Evolutionary conservation across 2,797 vertebrate species (phyloP), one percentile per base, ranked within the genome.

Genomic region (Semaprochilodus insignis): DNA sequence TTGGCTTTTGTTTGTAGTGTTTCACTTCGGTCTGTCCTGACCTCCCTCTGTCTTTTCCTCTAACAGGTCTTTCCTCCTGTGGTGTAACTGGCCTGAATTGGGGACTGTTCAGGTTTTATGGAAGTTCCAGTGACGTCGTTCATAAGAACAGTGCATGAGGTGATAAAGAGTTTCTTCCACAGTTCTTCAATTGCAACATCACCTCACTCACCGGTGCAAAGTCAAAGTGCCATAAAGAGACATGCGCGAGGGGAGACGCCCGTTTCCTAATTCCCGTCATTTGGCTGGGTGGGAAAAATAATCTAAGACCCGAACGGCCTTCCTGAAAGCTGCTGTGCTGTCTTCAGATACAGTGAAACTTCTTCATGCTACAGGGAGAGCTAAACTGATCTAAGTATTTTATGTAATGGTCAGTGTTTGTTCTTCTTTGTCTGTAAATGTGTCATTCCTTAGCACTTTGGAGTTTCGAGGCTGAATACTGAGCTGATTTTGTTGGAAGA

Each of bases 201-300:
- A 5, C 6, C n/a, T 36, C 7, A 13, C 67, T 57, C 0, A 1
- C 21, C 31, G 40, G 93, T 90, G 84, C 93, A 94, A 95, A 95
- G 93, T 95, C 93, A 87, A 93, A 91, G 85, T 76, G 73, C 83
- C 88, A 93, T 95, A 95, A 94, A 94, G 76, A 55, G 27, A 51
- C 44, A 1, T 27, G 27, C 13, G 52, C 51, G 34, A 59, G 74
- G 75, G 66, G 54, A 65, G 52, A 63, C 23, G 55, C 1, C 65
- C 23, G 54, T 57, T 83, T 90, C 81, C 85, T 89, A 78, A 86
- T 89, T 82, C 72, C 76, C 84, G 59, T 82, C 63, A 51, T 8
- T 27, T 76, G 80, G 73, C 55, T 44, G 0, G 54, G 66, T 57
- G 83, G 48, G 57, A 76, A 74, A 71, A 77, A 62, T 11, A 48